Percentiles rank a stretch among this genome's conserved stretches.
phyloP scores from a whole-genome alignment of 1,140 invertebrate genomes.

The Euura lappo region DNA sequence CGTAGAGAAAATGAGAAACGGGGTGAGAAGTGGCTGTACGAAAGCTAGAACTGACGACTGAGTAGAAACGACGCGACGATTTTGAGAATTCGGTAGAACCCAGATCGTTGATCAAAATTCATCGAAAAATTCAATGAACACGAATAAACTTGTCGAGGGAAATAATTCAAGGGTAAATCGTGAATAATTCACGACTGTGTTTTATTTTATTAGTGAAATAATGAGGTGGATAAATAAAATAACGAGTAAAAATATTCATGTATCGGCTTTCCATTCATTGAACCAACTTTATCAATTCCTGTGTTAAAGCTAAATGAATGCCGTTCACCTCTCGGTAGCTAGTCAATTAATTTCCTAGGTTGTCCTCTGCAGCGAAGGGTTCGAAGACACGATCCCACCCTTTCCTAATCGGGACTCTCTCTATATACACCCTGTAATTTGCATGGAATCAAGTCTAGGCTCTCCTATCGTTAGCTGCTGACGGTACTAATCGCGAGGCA shows the following conservation, averaged over 20 bases:
- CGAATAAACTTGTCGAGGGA: too few relatives aligned
- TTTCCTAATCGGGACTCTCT: not conserved
- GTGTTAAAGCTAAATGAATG: not conserved
- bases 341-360: not conserved
- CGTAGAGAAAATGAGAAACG: not conserved
- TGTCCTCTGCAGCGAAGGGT: not conserved
- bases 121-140: too few relatives aligned
- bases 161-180: too few relatives aligned
- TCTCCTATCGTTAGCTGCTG: conserved; percentile 42
- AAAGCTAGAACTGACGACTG: not conserved
- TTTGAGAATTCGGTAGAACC: too few relatives aligned
- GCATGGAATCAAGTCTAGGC: conserved; percentile 42
- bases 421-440: conserved; percentile 31
- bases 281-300: too few relatives aligned
- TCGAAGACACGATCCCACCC: not conserved
- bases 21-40: not conserved
- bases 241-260: not conserved
- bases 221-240: not conserved
- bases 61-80: not conserved
- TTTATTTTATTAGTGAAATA: not conserved
- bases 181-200: not conserved
- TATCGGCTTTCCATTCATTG: too few relatives aligned
- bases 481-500: conserved; percentile 49
- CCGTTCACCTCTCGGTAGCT: not conserved
- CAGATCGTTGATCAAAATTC: too few relatives aligned